phyloP scores from a whole-genome alignment of 23 tunicate species.

The Aplidium turbinatum region DNA sequence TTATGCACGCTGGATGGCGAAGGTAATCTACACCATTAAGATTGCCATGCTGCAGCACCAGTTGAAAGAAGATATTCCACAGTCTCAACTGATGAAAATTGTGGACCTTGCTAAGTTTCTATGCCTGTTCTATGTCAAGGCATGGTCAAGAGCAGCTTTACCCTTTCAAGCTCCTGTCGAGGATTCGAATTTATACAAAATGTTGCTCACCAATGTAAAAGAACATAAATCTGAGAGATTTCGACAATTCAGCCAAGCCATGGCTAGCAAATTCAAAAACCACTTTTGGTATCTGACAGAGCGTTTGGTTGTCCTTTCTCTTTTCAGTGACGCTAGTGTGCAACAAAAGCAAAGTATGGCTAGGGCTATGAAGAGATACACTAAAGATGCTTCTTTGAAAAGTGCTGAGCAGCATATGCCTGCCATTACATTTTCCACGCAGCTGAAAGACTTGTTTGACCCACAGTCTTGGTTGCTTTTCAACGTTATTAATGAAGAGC shows the following conservation, averaged over 20 bases:
- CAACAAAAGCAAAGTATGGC: slow-evolving; percentile 24
- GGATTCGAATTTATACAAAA: slow-evolving; percentile 21
- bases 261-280: background rate
- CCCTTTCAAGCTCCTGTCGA: slow-evolving; percentile 21
- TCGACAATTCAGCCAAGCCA: slow-evolving; percentile 20
- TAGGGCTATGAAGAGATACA: slow-evolving; percentile 10
- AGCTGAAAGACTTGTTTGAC: slow-evolving; percentile 1
- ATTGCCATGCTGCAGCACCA: slow-evolving; percentile 23
- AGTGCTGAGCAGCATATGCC: slow-evolving; percentile 37
- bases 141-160: slow-evolving; percentile 13
- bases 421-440: slow-evolving; percentile 3
- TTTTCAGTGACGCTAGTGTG: slow-evolving; percentile 14
- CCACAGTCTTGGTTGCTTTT: slow-evolving; percentile 6
- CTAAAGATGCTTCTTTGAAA: background rate
- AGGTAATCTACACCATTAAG: slow-evolving; percentile 13
- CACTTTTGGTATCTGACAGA: slow-evolving; percentile 28
- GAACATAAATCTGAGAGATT: slow-evolving; percentile 7
- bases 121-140: slow-evolving; percentile 16
- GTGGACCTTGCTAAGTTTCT: slow-evolving; percentile 16
- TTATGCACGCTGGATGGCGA: slow-evolving; percentile 15
- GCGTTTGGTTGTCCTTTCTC: slow-evolving; percentile 2
- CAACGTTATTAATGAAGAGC: no score
- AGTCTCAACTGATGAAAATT: slow-evolving; percentile 2
- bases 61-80: slow-evolving; percentile 6
- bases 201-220: slow-evolving; percentile 2